Conservation (phyloP, 2,888 invertebrate species). For the Prosapia bicincta region DNA sequence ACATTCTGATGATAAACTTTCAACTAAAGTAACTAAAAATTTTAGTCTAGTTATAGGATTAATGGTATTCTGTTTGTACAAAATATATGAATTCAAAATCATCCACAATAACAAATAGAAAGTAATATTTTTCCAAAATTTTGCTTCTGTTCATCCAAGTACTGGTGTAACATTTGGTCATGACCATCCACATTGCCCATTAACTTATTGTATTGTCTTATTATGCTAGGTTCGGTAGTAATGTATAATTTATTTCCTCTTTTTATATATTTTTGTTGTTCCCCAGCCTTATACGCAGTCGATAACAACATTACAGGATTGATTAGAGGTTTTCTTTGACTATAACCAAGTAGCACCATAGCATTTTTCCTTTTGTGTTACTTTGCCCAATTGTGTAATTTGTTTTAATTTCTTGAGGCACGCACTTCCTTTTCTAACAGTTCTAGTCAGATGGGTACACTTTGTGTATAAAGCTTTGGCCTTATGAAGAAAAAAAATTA, state of each 20-base stretch:
- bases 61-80: neutral
- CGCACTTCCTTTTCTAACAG: neutral
- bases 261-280: neutral
- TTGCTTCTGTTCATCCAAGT: neutral
- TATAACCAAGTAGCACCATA: neutral
- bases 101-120: neutral
- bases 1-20: too few relatives aligned
- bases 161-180: constrained; percentile 10
- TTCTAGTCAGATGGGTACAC: neutral
- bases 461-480: neutral
- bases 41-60: neutral
- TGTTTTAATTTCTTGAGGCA: neutral
- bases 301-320: neutral
- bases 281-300: neutral
- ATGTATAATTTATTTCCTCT: constrained; percentile 3
- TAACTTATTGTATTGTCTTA: neutral
- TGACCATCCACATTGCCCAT: neutral
- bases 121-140: constrained; percentile 9
- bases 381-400: neutral
- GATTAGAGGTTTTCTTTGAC: neutral
- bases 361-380: neutral
- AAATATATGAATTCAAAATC: neutral
- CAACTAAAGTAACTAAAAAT: neutral
- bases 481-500: neutral
- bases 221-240: neutral